These are phyloP conservation scores for Sarcophaga rosellei DNA, from an alignment of 2,888 invertebrate species.

Conservation along the genomic window DNA sequence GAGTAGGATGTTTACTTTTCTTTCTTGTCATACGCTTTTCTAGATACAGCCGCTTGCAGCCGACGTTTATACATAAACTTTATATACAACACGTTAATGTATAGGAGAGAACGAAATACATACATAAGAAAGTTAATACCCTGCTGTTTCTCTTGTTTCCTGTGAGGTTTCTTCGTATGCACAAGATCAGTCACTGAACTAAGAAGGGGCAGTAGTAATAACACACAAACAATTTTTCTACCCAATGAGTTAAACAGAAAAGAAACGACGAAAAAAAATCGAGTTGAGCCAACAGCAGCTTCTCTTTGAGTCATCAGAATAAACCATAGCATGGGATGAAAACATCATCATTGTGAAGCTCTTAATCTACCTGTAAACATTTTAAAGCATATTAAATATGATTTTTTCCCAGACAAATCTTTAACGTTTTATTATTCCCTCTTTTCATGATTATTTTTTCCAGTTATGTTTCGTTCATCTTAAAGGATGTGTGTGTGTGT, in stretches of 20 bases:
- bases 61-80: conserved; percentile 14
- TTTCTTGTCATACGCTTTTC: conserved; percentile 43
- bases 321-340: not conserved
- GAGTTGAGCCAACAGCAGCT: conserved; percentile 43
- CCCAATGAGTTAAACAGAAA: not conserved
- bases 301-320: conserved; percentile 48
- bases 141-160: conserved; percentile 62
- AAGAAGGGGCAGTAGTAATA: conserved; percentile 34
- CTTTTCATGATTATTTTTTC: conserved; percentile 25
- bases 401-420: conserved; percentile 57
- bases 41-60: conserved; percentile 34
- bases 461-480: not conserved
- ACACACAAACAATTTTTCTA: not conserved
- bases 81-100: not conserved
- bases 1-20: conserved; percentile 43
- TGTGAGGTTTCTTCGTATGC: conserved; percentile 42
- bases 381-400: conserved; percentile 1
- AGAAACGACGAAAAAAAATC: conserved; percentile 1
- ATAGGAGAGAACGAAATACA: conserved; percentile 37
- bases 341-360: conserved; percentile 25
- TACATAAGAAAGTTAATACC: conserved; percentile 39
- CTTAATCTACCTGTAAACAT: conserved; percentile 59
- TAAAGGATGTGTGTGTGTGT: conserved; percentile 54
- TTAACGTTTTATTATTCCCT: conserved; percentile 22
- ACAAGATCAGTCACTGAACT: conserved; percentile 64